Evolutionary conservation across 64 coral and sea anemone genomes (phyloP).

Genomic region (Montipora foliosa): DNA sequence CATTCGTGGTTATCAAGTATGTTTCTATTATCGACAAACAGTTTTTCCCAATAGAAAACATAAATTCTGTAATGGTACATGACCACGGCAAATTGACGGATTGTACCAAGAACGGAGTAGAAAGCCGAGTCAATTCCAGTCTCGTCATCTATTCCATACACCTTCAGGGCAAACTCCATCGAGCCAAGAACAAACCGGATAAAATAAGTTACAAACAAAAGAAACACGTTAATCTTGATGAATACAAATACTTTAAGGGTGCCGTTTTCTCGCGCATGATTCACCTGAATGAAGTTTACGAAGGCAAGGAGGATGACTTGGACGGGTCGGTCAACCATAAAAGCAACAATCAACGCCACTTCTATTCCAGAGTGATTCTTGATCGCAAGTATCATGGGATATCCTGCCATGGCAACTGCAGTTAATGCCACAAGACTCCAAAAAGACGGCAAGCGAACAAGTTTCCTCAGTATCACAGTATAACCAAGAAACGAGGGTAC

Average conservation of each 20-base stretch:
- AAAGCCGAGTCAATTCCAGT: neutral
- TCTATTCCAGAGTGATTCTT: neutral
- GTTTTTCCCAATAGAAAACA: slow-evolving; percentile 26
- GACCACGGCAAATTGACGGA: neutral
- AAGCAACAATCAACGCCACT: neutral
- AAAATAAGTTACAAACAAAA: slow-evolving; percentile 33
- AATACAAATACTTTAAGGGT: neutral
- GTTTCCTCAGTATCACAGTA: neutral
- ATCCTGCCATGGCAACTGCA: neutral
- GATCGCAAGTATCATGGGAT: neutral
- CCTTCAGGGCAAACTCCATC: neutral
- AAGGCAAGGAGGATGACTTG: neutral
- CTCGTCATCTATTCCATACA: slow-evolving; percentile 8
- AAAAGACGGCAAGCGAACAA: neutral
- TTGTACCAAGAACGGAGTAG: neutral
- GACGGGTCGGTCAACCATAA: neutral
- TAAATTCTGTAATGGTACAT: neutral
- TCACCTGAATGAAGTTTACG: slow-evolving; percentile 3
- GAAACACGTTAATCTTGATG: slow-evolving; percentile 3
- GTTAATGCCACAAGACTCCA: slow-evolving; percentile 4
- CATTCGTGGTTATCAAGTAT: slow-evolving; percentile 27
- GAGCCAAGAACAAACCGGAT: neutral
- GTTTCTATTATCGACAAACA: slow-evolving; percentile 27
- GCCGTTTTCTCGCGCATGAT: neutral
- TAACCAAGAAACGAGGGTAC: neutral